phyloP scores from a whole-genome alignment of 1,140 invertebrate species.

The Tribolium castaneum region DNA sequence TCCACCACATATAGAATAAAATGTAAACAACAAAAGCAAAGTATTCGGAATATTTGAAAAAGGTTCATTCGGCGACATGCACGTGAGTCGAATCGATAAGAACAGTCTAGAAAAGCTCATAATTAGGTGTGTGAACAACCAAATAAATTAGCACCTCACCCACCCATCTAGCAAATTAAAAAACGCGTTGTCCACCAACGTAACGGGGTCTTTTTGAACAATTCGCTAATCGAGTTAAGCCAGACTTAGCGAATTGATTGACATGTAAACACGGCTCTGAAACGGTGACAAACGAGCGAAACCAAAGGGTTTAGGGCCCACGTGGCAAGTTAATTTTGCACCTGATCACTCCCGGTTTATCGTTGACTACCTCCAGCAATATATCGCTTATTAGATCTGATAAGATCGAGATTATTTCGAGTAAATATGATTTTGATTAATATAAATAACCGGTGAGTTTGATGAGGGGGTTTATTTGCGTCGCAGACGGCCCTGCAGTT shows the following conservation, averaged over 20 bases:
- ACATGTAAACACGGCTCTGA: not conserved
- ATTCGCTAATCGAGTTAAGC: not conserved
- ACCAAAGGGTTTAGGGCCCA: constrained; percentile 10
- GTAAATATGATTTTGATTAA: constrained; percentile 4
- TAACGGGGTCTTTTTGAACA: not conserved
- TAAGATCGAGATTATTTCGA: constrained; percentile 3
- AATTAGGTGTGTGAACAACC: not conserved
- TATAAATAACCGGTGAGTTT: constrained; percentile 2
- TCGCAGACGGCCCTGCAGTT: not conserved
- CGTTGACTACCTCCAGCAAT: not conserved
- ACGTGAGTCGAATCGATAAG: constrained; percentile 11
- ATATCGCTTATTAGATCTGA: not conserved
- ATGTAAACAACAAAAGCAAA: constrained; percentile 49
- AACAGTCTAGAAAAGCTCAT: constrained; percentile 1
- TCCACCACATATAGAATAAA: constrained; percentile 51
- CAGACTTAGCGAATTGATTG: not conserved
- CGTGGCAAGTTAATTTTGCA: constrained; percentile 30
- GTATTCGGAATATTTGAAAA: constrained; percentile 44
- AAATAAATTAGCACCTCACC: constrained; percentile 28
- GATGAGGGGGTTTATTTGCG: not conserved
- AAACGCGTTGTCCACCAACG: not conserved
- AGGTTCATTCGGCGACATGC: constrained; percentile 7
- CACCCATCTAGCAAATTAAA: constrained; percentile 17
- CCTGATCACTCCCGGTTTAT: not conserved
- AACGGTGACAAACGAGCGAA: not conserved